A percentile compares a stretch with the other conserved stretches of the same genome.
phyloP scores from a whole-genome alignment of 2,888 invertebrate genomes.

The Caenorhabditis japonica region DNA sequence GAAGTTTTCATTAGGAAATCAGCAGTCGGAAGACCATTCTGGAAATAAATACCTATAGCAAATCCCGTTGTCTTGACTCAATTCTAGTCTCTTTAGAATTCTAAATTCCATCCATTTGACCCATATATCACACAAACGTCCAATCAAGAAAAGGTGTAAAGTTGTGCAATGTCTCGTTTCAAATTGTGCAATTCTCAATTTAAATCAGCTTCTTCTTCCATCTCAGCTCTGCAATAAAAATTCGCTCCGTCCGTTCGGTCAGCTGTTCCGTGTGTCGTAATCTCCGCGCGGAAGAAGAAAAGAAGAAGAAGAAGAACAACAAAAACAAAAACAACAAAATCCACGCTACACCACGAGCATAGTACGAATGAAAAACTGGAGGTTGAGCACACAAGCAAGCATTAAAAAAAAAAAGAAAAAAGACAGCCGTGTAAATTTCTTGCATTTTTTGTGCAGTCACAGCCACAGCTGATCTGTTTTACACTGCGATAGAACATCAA shows the following conservation, averaged over 20 bases:
- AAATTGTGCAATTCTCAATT: conserved; percentile 45
- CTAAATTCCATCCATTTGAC: conserved; percentile 8
- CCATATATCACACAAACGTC: conserved; percentile 13
- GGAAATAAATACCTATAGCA: too few species aligned
- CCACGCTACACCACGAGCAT: too few species aligned
- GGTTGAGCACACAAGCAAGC: too few species aligned
- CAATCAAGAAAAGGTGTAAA: conserved; percentile 24
- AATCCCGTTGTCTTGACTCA: conserved; percentile 15
- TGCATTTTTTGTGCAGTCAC: conserved; percentile 41
- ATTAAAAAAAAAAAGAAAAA: conserved; percentile 7
- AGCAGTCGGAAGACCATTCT: too few species aligned
- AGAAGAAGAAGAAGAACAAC: conserved; percentile 7
- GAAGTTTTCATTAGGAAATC: too few species aligned
- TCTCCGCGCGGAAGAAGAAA: conserved; percentile 1
- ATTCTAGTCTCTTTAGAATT: neutral
- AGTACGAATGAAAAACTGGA: conserved; percentile 27
- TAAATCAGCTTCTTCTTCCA: neutral
- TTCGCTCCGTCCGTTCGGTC: conserved; percentile 8
- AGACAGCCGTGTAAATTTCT: conserved; percentile 51
- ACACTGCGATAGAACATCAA: conserved; percentile 50
- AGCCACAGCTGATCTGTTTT: conserved; percentile 48
- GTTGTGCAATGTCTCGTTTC: conserved; percentile 41
- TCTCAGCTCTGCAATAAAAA: conserved; percentile 12
- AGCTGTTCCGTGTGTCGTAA: conserved; percentile 30
- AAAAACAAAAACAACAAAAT: conserved; percentile 4